Evolutionary conservation across 64 coral and sea anemone species (phyloP).

Genomic region (Exaiptasia diaphana): DNA sequence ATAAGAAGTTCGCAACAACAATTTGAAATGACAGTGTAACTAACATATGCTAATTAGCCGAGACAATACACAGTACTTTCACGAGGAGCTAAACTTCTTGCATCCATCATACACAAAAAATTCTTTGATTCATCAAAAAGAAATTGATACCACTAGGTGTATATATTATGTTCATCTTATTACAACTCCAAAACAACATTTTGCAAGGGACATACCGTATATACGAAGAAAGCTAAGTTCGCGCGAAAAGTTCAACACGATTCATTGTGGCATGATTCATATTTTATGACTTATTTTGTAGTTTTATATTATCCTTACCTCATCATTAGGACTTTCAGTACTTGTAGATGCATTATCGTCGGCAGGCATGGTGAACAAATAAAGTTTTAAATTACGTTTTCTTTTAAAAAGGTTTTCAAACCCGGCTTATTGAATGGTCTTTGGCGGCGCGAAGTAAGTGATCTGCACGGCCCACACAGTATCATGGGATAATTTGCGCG

Average conservation of each 20-base stretch:
- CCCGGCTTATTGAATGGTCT: no score
- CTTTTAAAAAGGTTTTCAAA: no score
- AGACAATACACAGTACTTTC: background rate
- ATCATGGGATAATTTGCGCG: background rate
- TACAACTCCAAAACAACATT: no score
- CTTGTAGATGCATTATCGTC: conserved; percentile 62
- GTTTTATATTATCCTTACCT: conserved; percentile 51
- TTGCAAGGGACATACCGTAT: background rate
- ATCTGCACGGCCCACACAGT: background rate
- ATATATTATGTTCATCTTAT: no score
- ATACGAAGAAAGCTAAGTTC: no score
- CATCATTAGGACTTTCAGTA: conserved; percentile 73
- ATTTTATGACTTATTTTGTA: no score
- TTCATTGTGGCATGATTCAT: no score
- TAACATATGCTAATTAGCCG: background rate
- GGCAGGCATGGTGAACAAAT: conserved; percentile 64
- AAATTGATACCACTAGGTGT: no score
- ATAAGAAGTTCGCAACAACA: no score
- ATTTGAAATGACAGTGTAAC: background rate
- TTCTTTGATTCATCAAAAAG: background rate
- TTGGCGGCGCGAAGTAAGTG: conserved; percentile 47
- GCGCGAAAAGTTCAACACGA: no score
- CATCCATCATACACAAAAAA: background rate
- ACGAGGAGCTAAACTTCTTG: background rate
- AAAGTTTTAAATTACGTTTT: background rate